These are phyloP conservation scores for Holotrichia oblita DNA, from an alignment of 1,140 invertebrate species.

Conservation along the genomic window DNA sequence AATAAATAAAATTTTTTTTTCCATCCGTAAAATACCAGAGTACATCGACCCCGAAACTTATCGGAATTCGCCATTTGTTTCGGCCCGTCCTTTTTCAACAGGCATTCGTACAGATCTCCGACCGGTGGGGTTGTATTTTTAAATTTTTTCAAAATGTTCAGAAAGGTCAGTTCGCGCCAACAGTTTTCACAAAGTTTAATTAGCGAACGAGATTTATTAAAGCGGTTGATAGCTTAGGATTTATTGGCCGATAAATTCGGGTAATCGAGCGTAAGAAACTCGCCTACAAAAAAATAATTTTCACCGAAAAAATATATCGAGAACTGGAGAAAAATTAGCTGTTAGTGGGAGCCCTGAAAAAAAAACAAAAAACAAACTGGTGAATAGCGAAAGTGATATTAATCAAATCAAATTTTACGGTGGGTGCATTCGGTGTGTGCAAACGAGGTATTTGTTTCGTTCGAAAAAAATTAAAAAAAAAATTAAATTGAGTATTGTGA, in stretches of 20 bases:
- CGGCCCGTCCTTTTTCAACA: no score
- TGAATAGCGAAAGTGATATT: background rate
- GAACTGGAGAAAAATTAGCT: background rate
- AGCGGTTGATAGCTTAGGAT: background rate
- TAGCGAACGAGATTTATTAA: conserved; percentile 5
- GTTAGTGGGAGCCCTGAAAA: background rate
- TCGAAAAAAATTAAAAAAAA: background rate
- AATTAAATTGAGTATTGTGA: background rate
- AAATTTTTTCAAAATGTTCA: background rate
- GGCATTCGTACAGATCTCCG: no score
- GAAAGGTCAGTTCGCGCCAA: conserved; percentile 7
- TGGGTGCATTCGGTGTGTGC: background rate
- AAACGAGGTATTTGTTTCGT: background rate
- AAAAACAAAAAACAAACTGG: background rate
- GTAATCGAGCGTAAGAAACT: background rate
- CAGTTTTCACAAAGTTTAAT: conserved; percentile 14
- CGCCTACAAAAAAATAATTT: conserved; percentile 15
- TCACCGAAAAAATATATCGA: background rate
- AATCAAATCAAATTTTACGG: background rate
- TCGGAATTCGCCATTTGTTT: no score
- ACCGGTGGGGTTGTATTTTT: background rate
- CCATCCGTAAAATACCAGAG: no score
- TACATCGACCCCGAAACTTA: no score
- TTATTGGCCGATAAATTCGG: conserved; percentile 9
- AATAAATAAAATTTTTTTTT: no score